Evolutionary conservation across 2,113 vertebrate genomes (phyloP), one percentile per base, ranked within the genome.

Genomic region (Pedetes capensis): DNA sequence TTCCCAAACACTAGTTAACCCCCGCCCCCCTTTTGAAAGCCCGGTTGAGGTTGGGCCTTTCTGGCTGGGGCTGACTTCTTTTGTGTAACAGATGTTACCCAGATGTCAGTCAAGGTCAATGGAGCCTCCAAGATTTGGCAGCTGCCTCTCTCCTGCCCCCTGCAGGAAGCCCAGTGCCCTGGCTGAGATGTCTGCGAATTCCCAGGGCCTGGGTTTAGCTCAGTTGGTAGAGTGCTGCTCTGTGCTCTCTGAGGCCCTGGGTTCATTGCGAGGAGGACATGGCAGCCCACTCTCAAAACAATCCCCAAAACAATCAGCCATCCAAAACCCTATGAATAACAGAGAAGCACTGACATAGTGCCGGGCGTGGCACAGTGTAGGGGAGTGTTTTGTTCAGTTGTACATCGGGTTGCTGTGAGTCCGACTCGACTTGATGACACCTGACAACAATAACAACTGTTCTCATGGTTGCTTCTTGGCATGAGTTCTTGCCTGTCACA

Each of bases 51-150:
- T 44, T 93, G 55, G 42, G 37, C 64, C 71, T 59, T 47, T 87
- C 74, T 91, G 93, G 83, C 83, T 27, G 29, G 68, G 89, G 16
- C 20, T 0, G 3, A 66, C 53, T n/a, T 71, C 59, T 81, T 82
- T 82, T 83, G 90, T 47, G 0, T 61, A 82, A 78, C 96, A 97
- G 96, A 96, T 97, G 95, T 88, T 88, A 85, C 78, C 82, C 97
- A 96, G 95, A 96, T 96, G 95, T 95, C 95, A 93, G 69, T 86
- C 23, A 39, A 91, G 96, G 96, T 94, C 96, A 96, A 47, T 27
- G 0, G 3, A 20, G 94, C 85, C 88, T 72, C 20, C 0, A 87
- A 91, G 87, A 71, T 76, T 92, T 95, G 93, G 95, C 44, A 1
- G 66, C 85, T n/a, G 91, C 82, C 68, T 75, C 89, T 90, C 93